A percentile compares a stretch with the other conserved stretches of the same genome.
Conservation (phyloP, 2,113 vertebrate species). For the Epinephelus lanceolatus region DNA sequence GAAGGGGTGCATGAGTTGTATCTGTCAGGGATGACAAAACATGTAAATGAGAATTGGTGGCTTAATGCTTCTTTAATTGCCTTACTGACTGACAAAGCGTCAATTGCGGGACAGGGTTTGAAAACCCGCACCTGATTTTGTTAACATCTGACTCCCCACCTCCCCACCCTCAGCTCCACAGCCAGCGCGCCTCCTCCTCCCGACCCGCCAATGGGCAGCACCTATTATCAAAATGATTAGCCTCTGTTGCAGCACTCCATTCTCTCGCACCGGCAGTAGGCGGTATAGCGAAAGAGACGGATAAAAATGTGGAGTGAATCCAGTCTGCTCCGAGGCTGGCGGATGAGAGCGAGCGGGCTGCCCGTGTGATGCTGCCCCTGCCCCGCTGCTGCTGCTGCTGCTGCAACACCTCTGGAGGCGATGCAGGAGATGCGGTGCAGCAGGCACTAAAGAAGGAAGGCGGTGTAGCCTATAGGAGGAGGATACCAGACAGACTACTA, state of each 20-base stretch:
- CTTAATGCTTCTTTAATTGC: neutral
- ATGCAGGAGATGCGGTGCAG: constrained; percentile 59
- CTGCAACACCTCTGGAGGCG: constrained; percentile 62
- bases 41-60: neutral
- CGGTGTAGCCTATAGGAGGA: constrained; percentile 35
- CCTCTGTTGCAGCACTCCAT: constrained; percentile 50
- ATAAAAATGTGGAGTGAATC: constrained; percentile 32
- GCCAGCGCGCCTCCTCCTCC: constrained; percentile 34
- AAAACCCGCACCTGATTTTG: constrained; percentile 23
- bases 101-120: neutral
- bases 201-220: constrained; percentile 58
- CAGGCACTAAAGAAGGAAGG: constrained; percentile 21
- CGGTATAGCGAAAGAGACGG: constrained; percentile 1
- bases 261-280: constrained; percentile 45
- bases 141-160: neutral
- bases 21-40: neutral
- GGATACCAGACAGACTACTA: constrained; percentile 48
- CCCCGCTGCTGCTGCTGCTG: constrained; percentile 26
- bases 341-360: constrained; percentile 23
- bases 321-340: constrained; percentile 35
- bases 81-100: neutral
- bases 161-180: neutral
- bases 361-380: constrained; percentile 29
- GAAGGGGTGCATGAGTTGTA: neutral
- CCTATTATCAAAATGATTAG: constrained; percentile 52